Percentiles rank a stretch among this genome's conserved stretches.
phyloP scores from a whole-genome alignment of 1,140 invertebrate species.

The Apis cerana region DNA sequence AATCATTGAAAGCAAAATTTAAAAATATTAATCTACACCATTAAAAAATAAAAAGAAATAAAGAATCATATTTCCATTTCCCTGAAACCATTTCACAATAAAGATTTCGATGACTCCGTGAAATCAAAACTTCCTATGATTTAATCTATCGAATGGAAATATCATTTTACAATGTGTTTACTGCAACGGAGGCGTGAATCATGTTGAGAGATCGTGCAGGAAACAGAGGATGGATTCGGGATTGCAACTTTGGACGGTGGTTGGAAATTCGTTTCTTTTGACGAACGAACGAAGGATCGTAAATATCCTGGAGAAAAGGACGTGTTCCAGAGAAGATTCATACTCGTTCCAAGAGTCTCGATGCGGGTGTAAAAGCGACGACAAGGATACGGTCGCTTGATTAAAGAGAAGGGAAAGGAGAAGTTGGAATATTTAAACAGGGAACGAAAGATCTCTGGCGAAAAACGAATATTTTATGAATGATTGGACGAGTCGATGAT shows the following conservation, averaged over 20 bases:
- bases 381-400: conserved; percentile 6
- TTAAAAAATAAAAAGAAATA: no score
- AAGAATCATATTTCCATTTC: neutral
- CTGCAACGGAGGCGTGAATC: neutral
- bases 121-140: conserved; percentile 2
- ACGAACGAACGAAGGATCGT: conserved; percentile 44
- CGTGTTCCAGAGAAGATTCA: conserved; percentile 24
- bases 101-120: neutral
- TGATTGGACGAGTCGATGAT: conserved; percentile 63
- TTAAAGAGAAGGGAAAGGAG: neutral
- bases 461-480: conserved; percentile 72
- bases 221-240: neutral
- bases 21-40: no score
- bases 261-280: conserved; percentile 1
- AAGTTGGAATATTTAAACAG: conserved; percentile 69
- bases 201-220: neutral
- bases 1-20: no score
- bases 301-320: conserved; percentile 28
- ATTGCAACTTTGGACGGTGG: no score
- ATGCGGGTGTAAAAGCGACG: conserved; percentile 30
- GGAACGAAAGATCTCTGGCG: conserved; percentile 57
- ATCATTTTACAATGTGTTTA: neutral
- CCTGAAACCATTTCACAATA: neutral
- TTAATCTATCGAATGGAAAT: conserved; percentile 4
- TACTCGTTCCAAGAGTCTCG: neutral